Base-by-base conservation (phyloP, 37 sponge, comb jelly and placozoan genomes). In the Hexactinellida sp. region DNA sequence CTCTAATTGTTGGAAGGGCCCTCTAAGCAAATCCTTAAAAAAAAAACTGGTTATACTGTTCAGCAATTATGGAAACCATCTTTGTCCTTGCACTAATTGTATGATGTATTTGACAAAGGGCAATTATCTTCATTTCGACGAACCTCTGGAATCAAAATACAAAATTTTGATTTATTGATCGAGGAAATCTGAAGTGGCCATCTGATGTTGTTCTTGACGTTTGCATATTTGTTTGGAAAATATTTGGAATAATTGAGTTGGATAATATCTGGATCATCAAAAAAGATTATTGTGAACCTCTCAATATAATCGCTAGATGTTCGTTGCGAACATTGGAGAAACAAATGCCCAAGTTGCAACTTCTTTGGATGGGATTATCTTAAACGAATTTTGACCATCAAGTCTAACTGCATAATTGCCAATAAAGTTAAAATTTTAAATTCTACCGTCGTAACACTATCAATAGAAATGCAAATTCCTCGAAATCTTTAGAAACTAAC, bases 171-270 rank as follows among this genome's bases (percentile, higher is more conserved):
- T 10, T 63, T 32, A 63, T 63, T 63, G 76, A 63, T 28, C 3
- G 76, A 63, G 76, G 76, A 25, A 63, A 63, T 28, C 76, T 63
- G 5, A 63, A 63, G 13, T 63, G 76, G 76, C 76, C 76, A 32
- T 63, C 25, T 63, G 76, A 63, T 63, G 30, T 28, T 63, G 76
- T 63, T 63, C 25, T 63, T 21, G 76, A 63, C 13, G 76, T 23
- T 63, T 7, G 3, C 3, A n/a, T 63, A 32, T 7, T 63, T 25
- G 76, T 63, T 63, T 28, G 32, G 76, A 63, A 63, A n/a, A 23
- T 63, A 28, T 63, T 63, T n/a, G 30, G 25, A 63, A 7, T 32
- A 21, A 63, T 63, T 63, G 76, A 63, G 76, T 63, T 7, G 34
- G 30, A 21, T 28, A n/a, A n/a, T 47, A 16, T 9, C 52, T 19